Percentiles rank a stretch among this genome's conserved stretches.
These are phyloP conservation scores for Loriculus beryllinus DNA, from an alignment of 2,797 vertebrate species.

Conservation along the genomic window DNA sequence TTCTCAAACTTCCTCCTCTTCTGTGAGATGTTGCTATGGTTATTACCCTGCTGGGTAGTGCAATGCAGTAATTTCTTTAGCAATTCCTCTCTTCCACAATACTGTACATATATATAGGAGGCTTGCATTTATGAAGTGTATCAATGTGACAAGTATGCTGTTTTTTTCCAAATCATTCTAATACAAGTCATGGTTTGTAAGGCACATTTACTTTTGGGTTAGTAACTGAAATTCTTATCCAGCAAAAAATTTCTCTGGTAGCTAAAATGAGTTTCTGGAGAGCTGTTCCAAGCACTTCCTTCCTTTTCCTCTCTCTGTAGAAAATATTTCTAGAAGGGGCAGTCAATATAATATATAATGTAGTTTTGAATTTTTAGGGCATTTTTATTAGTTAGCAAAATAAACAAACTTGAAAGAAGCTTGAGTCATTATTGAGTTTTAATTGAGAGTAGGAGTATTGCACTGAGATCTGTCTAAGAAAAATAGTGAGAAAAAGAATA, in stretches of 20 bases:
- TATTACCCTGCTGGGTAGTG: conserved; percentile 54
- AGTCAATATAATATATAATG: not conserved
- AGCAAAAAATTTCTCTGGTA: not conserved
- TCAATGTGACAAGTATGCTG: not conserved
- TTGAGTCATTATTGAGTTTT: not conserved
- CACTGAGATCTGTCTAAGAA: not conserved
- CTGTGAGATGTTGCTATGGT: conserved; percentile 52
- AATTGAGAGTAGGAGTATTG: not conserved
- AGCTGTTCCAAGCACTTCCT: not conserved
- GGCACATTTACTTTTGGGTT: not conserved
- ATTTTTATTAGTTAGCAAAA: not conserved
- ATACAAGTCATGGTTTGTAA: conserved; percentile 20
- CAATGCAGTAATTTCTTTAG: conserved; percentile 50
- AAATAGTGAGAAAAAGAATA: not conserved
- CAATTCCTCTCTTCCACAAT: conserved; percentile 21
- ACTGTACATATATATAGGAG: not conserved
- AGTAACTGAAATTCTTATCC: not conserved
- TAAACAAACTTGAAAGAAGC: not conserved
- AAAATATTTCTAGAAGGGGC: not conserved
- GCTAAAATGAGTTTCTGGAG: not conserved
- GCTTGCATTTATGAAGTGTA: conserved; percentile 10
- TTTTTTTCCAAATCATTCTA: conserved; percentile 8
- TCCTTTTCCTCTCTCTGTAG: not conserved
- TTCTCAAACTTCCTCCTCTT: conserved; percentile 19
- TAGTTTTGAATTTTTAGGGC: not conserved